Percentiles rank a stretch among this genome's conserved stretches.
These are phyloP conservation scores for Pelecanoides urinatrix DNA, from an alignment of 2,113 vertebrate genomes.

Conservation along the genomic window DNA sequence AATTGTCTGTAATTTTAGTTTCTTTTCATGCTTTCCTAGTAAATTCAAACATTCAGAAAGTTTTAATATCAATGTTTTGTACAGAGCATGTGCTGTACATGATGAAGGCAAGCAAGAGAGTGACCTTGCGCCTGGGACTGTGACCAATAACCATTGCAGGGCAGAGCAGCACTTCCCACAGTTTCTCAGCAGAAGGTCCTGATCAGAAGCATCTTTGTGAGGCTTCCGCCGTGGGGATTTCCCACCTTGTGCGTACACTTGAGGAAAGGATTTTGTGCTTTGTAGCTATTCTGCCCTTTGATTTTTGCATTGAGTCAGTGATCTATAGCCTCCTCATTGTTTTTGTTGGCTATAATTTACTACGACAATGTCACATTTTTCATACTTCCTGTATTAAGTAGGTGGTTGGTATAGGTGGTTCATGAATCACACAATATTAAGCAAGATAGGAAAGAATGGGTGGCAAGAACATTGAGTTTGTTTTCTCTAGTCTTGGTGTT, in stretches of 20 bases:
- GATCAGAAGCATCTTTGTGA: not conserved
- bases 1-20: not conserved
- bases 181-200: not conserved
- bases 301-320: not conserved
- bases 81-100: not conserved
- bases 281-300: not conserved
- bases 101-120: not conserved
- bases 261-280: not conserved
- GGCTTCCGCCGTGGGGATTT: not conserved
- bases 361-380: not conserved
- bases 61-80: not conserved
- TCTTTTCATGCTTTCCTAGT: not conserved
- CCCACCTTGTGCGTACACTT: not conserved
- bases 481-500: not conserved
- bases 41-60: not conserved
- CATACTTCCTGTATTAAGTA: not conserved
- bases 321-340: not conserved
- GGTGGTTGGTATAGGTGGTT: not conserved
- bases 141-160: not conserved
- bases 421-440: not conserved
- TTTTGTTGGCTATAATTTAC: not conserved
- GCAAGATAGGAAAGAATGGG: not conserved
- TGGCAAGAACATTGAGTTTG: not conserved
- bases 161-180: not conserved
- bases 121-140: not conserved